Base-by-base conservation (phyloP, 2,888 invertebrate species). In the Euphydryas editha region DNA sequence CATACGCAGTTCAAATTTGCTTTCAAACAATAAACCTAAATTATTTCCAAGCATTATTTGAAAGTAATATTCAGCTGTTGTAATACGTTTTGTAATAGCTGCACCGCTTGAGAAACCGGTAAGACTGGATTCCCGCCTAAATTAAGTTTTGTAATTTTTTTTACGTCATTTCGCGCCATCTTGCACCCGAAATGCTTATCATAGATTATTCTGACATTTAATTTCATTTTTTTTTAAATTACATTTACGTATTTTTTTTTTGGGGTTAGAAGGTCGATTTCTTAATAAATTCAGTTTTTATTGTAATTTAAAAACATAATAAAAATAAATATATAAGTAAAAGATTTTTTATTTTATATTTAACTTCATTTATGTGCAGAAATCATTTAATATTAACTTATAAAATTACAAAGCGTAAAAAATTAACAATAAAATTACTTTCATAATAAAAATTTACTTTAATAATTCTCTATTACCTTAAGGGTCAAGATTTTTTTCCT, bases 21-120 rank as follows among this genome's bases (percentile, higher is more conserved):
- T 11, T 24, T n/a, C 21, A n/a, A 51, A 51, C 49, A 51, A 51
- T 51, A 51, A 51, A 51, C 49, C 49, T 24, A 24, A 54, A 54
- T 54, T 30, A 54, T 36, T 36, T 21, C 39, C 58, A 51, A 51
- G 42, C 49, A 47, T 51, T 51, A 58, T 58, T 51, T 42, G 67
- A 68, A 62, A 68, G 59, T 62, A 61, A 65, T 62, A 58, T 65
- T 62, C 36, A 47, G 55, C n/a, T 62, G 54, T 54, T 51, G 65
- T 44, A 68, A 68, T 65, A 20, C 21, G 36, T 61, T 56, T 68
- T 62, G 65, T 66, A 66, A 63, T 57, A 10, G 56, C 62, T 65
- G 65, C 65, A 60, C 59, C 37, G 37, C 59, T 67, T 60, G 62
- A 17, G 58, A 58, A 66, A 69, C 69, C 51, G 37, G 69, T 69